Conservation (phyloP, 2,797 vertebrate species). For the Chloroceryle amazona region DNA sequence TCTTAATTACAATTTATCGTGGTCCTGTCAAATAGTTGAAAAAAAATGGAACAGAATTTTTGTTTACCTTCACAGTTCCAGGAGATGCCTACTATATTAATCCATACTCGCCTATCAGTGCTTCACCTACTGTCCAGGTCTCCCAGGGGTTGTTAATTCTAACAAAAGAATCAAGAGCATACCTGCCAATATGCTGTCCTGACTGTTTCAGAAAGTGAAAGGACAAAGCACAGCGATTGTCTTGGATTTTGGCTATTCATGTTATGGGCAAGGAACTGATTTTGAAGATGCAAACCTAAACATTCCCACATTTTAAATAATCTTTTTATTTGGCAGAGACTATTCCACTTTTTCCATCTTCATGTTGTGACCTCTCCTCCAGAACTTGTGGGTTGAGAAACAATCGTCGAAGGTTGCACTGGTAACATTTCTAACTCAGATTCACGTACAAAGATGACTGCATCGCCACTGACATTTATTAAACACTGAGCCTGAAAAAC, state of each 20-base stretch:
- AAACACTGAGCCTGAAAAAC: constrained; percentile 93
- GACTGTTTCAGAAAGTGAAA: neutral
- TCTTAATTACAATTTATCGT: neutral
- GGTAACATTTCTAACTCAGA: constrained; percentile 87
- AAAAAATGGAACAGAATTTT: neutral
- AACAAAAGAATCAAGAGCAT: neutral
- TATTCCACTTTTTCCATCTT: neutral
- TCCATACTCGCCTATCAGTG: neutral
- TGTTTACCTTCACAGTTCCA: neutral
- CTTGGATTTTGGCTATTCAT: neutral
- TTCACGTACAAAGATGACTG: constrained; percentile 92
- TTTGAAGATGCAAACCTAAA: constrained; percentile 59
- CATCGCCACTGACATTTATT: constrained; percentile 97
- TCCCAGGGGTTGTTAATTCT: neutral
- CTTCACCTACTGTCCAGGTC: neutral
- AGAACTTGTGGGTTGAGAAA: constrained; percentile 60
- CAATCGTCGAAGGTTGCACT: constrained; percentile 48
- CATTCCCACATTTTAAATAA: neutral
- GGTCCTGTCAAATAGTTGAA: neutral
- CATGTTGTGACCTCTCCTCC: constrained; percentile 76
- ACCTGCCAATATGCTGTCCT: neutral
- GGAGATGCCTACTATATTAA: neutral
- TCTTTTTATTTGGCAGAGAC: neutral
- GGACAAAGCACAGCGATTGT: neutral
- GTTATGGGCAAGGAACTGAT: neutral